Evolutionary conservation across 2,888 invertebrate species (phyloP).

Genomic region (Cantharis rufa): DNA sequence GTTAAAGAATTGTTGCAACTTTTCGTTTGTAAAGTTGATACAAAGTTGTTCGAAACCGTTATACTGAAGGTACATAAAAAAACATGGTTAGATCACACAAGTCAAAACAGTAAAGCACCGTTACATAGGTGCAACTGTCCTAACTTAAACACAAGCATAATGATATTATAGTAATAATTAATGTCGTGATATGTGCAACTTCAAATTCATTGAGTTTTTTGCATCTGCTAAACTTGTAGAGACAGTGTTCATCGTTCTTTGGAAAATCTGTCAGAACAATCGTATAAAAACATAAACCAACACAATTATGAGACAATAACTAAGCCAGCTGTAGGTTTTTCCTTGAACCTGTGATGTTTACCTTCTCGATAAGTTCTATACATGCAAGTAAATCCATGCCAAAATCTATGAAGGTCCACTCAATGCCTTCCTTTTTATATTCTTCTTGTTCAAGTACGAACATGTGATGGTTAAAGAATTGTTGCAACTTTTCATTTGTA

Average conservation of each 20-base stretch:
- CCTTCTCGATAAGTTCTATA: constrained; percentile 69
- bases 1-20: constrained; percentile 93
- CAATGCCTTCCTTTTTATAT: constrained; percentile 74
- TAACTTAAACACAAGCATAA: background rate
- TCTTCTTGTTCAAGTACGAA: constrained; percentile 80
- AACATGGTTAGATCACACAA: constrained; percentile 35
- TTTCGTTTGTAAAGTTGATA: constrained; percentile 94
- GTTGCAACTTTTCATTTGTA: constrained; percentile 78
- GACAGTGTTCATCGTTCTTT: background rate
- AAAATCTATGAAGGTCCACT: constrained; percentile 79
- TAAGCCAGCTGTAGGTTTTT: background rate
- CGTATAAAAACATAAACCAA: background rate
- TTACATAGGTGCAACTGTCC: constrained; percentile 12
- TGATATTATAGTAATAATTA: background rate
- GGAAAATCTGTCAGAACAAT: background rate
- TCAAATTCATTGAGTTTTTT: background rate
- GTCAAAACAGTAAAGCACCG: constrained; percentile 23
- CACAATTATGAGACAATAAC: background rate
- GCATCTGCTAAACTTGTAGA: background rate
- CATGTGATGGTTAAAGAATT: constrained; percentile 83
- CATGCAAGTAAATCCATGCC: constrained; percentile 73
- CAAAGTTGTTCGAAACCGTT: constrained; percentile 93
- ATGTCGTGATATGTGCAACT: background rate
- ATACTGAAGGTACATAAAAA: constrained; percentile 59
- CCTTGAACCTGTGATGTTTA: constrained; percentile 38